Evolutionary conservation across 2,113 vertebrate species (phyloP).

Genomic region (Notechis scutatus): DNA sequence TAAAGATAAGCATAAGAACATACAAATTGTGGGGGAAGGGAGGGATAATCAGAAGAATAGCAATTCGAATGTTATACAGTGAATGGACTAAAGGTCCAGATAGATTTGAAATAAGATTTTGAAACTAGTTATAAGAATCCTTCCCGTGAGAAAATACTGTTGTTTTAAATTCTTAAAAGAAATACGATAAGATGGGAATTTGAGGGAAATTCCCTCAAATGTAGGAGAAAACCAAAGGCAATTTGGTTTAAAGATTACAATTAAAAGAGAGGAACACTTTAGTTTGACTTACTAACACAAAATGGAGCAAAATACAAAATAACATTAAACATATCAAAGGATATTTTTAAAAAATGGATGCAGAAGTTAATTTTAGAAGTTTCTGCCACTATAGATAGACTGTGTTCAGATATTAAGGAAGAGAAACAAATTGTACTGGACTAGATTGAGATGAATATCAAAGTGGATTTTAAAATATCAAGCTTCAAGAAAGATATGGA

Average conservation of each 20-base stretch:
- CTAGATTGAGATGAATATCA: too few relatives aligned
- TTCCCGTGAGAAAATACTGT: background rate
- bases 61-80: background rate
- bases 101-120: background rate
- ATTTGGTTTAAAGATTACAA: background rate
- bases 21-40: background rate
- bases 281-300: background rate
- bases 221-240: background rate
- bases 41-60: background rate
- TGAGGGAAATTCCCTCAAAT: too few relatives aligned
- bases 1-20: background rate
- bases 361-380: too few relatives aligned
- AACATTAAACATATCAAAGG: too few relatives aligned
- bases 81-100: background rate
- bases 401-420: too few relatives aligned
- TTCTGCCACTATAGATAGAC: too few relatives aligned
- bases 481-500: too few relatives aligned
- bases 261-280: background rate
- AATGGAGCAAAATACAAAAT: too few relatives aligned
- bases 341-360: too few relatives aligned
- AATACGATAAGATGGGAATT: background rate
- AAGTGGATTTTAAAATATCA: too few relatives aligned
- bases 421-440: too few relatives aligned
- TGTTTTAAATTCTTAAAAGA: background rate
- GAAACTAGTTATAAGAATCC: background rate